These are phyloP conservation scores for Coenonympha glycerion DNA, from an alignment of 2,888 invertebrate species.

Conservation along the genomic window DNA sequence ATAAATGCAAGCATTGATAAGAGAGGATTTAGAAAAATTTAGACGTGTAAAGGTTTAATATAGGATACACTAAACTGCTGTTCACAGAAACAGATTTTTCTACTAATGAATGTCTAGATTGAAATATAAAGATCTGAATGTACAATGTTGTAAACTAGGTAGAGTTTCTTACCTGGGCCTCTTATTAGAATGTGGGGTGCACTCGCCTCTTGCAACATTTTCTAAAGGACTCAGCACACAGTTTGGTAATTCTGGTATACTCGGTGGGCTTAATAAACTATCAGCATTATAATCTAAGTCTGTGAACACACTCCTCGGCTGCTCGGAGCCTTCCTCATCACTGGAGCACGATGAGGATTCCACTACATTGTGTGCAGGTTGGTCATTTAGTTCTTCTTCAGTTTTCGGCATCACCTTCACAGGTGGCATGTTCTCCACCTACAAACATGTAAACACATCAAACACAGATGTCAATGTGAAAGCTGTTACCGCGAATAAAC, in stretches of 20 bases:
- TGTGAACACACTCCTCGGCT: constrained; percentile 58
- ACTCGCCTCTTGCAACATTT: constrained; percentile 69
- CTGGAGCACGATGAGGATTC: constrained; percentile 66
- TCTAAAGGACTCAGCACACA: constrained; percentile 68
- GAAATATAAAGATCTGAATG: not conserved
- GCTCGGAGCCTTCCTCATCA: constrained; percentile 59
- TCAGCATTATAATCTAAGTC: constrained; percentile 67
- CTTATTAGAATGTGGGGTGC: constrained; percentile 69
- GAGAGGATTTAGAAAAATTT: not conserved
- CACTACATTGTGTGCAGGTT: constrained; percentile 59
- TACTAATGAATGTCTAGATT: no score
- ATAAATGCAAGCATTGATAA: not conserved
- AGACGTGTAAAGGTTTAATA: no score
- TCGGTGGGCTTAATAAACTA: constrained; percentile 68
- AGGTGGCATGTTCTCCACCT: constrained; percentile 69
- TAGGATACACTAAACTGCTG: no score
- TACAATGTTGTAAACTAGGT: not conserved
- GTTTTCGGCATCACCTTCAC: constrained; percentile 47
- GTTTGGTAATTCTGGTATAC: constrained; percentile 61
- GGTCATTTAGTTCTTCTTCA: constrained; percentile 49
- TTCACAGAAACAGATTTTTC: no score
- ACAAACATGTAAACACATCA: constrained; percentile 37
- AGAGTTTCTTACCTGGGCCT: constrained; percentile 52
- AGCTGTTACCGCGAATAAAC: constrained; percentile 17
- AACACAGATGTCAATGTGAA: constrained; percentile 9